Base-by-base conservation (phyloP, 1,140 invertebrate genomes). In the Trigoniulus corallinus region DNA sequence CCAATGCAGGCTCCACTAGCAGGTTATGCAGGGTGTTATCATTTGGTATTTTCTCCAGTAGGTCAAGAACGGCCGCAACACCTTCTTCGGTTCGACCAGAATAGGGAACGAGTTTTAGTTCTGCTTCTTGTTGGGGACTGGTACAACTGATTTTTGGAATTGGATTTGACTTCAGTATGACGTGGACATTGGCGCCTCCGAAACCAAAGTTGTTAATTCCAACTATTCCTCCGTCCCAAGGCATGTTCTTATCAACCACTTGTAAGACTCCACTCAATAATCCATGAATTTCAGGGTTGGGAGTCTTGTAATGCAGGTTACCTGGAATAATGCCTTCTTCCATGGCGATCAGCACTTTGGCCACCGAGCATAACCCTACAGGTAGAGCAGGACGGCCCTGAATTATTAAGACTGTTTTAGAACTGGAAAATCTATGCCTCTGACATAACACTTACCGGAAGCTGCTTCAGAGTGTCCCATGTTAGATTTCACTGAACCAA, bases 31-130 rank as follows among this genome's bases (percentile, higher is more conserved):
- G 25, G 13, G 24, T n/a, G n/a, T 25, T 2, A 24, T 39, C 46
- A 18, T 50, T 29, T 25, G 37, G 20, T 7, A 21, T 41, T 23
- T 47, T 25, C 29, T 66, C 58, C 2, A 69, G 56, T 23, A 10
- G 4, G 4, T 79, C 66, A 3, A 93, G 67, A 40, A 92, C 68
- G 46, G 62, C 62, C 39, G 76, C 67, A 20, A 91, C 78, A 3
- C 82, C 83, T 47, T 84, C 80, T 60, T 87, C 76, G 1, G 88
- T 94, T 55, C 92, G 75, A 12, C 88, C 89, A 15, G 84, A 85
- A 47, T 83, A 79, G 2, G 79, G 68, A 21, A 91, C 72, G 4
- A 95, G 68, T 20, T 47, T 47, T 4, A 47, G 7, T 44, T 12
- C 42, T 7, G 7, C 42, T 7, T 4, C 42, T 20, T 20, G 7